Percentiles rank a stretch among this genome's conserved stretches.
These are phyloP conservation scores for Trichacis sp. DNA, from an alignment of 2,888 invertebrate species.

Conservation along the genomic window DNA sequence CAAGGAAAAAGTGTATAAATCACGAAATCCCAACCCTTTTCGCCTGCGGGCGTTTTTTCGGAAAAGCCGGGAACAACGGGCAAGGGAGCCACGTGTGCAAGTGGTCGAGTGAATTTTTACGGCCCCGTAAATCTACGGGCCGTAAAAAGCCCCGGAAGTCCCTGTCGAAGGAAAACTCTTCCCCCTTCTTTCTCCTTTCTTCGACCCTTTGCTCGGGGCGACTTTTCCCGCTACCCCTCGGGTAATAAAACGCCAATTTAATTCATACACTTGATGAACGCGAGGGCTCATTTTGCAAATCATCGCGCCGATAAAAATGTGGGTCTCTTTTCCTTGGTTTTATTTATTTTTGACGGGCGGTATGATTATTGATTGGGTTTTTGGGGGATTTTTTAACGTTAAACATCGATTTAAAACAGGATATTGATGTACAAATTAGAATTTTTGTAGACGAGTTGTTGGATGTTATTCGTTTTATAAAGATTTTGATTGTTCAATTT, in stretches of 20 bases:
- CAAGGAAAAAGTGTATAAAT: neutral
- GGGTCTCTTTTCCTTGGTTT: neutral
- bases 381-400: too few relatives aligned
- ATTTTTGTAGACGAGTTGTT: too few relatives aligned
- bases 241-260: constrained; percentile 69
- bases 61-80: neutral
- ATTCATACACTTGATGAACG: constrained; percentile 68
- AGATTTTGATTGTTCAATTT: too few relatives aligned
- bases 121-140: neutral
- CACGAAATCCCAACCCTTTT: neutral
- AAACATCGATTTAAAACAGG: too few relatives aligned
- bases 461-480: too few relatives aligned
- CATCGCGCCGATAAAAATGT: constrained; percentile 50
- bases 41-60: too few relatives aligned
- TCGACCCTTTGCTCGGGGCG: constrained; percentile 24
- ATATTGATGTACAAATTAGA: too few relatives aligned
- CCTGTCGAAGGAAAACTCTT: constrained; percentile 4
- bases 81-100: neutral
- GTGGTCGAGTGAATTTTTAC: constrained; percentile 2
- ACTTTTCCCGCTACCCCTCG: constrained; percentile 52
- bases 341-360: too few relatives aligned
- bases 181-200: constrained; percentile 20
- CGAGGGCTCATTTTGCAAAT: constrained; percentile 65
- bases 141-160: neutral
- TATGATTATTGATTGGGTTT: too few relatives aligned